Base-by-base conservation (phyloP, 92 coral and sea anemone species). In the Epizoanthus illoricatus region DNA sequence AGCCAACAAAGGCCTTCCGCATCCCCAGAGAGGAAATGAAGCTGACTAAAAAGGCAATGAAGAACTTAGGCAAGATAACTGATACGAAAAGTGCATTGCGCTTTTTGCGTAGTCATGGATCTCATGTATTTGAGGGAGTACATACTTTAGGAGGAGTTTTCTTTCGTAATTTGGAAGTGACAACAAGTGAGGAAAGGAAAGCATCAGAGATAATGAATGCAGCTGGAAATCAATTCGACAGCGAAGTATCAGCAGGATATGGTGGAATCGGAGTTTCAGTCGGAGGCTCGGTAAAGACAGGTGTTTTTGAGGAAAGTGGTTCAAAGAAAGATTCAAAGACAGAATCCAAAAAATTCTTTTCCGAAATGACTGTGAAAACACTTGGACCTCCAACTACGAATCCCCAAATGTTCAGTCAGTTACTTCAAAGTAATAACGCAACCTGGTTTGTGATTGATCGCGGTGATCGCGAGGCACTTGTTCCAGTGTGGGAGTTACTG, bases 1-100 rank as follows among this genome's bases (percentile, higher is more conserved):
- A 68, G 13, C 72, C 72, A 68, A 68, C 72, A 0, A 68, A 68
- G n/a, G 72, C 72, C 6, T 68, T 68, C 19, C 72, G 72, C 33
- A 68, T 68, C 18, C 72, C 49, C 11, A 68, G 72, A 16, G 72
- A 68, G 7, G 72, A 68, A 12, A 68, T 68, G 72, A 68, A 68
- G 47, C 4, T 68, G 43, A 33, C 72, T 16, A 16, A 2, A 4
- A 9, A 0, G 21, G 72, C 72, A 12, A 68, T 39, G 72, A 68
- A 39, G 52, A 68, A 3, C 5, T 18, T 43, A 43, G 11, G 15
- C 4, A 49, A 15, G 72, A 5, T 68, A 15, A 16, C 2, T 18
- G 15, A 10, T 39, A 0, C 0, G 10, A 19, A 33, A 2, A 19
- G 45, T 39, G 72, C 72, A 7, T 33, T 15, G n/a, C 72, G 72